Evolutionary conservation across 2,797 vertebrate genomes (phyloP).

Genomic region (Trematocara caparti): DNA sequence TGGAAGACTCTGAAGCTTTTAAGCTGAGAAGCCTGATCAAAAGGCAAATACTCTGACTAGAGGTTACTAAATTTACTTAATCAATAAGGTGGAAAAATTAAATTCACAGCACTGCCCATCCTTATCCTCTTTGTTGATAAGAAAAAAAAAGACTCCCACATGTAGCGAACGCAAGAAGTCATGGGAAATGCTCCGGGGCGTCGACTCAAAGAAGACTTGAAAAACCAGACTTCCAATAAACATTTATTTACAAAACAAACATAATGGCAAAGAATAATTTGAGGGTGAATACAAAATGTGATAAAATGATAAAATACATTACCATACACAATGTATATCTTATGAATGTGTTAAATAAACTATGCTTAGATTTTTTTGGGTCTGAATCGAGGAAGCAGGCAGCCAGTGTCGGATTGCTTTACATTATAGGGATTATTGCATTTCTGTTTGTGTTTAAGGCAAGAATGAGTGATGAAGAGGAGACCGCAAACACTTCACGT

Average conservation of each 20-base stretch:
- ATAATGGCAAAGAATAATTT: constrained; percentile 79
- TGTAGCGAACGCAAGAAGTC: constrained; percentile 42
- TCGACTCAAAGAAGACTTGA: neutral
- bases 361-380: constrained; percentile 41
- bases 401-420: constrained; percentile 57
- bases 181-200: constrained; percentile 48
- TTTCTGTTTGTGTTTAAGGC: constrained; percentile 74
- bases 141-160: neutral
- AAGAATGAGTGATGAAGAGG: constrained; percentile 57
- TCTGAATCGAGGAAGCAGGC: constrained; percentile 45
- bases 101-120: constrained; percentile 15
- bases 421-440: constrained; percentile 74
- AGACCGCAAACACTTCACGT: constrained; percentile 62
- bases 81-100: constrained; percentile 27
- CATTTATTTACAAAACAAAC: constrained; percentile 93
- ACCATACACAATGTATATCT: constrained; percentile 75
- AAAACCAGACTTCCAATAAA: constrained; percentile 55
- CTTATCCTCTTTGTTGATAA: constrained; percentile 39
- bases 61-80: constrained; percentile 30
- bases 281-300: constrained; percentile 85
- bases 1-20: constrained; percentile 18
- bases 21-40: constrained; percentile 31
- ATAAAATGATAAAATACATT: constrained; percentile 85
- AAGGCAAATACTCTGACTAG: constrained; percentile 28
- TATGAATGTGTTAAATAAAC: constrained; percentile 69